Conservation (phyloP, 2,113 vertebrate genomes). For the Colossoma macropomum region DNA sequence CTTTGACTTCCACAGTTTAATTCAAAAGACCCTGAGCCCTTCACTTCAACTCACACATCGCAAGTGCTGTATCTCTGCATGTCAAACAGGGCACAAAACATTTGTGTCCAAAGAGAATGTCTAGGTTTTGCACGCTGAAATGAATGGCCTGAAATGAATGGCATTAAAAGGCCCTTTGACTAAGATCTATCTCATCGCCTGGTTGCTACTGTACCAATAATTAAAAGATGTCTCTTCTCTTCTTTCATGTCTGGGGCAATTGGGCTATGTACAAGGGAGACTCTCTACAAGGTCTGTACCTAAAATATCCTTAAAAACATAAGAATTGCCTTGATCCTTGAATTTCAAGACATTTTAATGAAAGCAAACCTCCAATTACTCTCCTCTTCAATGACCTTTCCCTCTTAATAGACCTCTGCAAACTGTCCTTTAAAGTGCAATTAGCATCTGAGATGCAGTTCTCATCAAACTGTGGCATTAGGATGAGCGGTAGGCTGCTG, state of each 20-base stretch:
- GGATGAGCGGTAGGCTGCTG: not conserved
- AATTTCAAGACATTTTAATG: conserved; percentile 44
- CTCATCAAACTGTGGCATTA: conserved; percentile 41
- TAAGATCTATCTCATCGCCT: too few relatives aligned
- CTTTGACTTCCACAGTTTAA: not conserved
- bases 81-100: not conserved
- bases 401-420: conserved; percentile 19
- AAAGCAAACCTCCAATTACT: conserved; percentile 48
- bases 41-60: not conserved
- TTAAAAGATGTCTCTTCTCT: too few relatives aligned
- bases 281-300: not conserved
- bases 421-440: conserved; percentile 54
- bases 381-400: not conserved
- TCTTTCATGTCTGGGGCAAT: conserved; percentile 45
- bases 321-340: conserved; percentile 34
- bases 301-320: too few relatives aligned
- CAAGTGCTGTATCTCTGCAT: not conserved
- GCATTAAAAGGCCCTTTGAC: not conserved
- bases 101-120: conserved; percentile 8
- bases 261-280: not conserved
- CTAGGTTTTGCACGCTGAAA: not conserved
- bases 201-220: too few relatives aligned
- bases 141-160: not conserved
- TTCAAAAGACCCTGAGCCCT: not conserved
- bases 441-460: conserved; percentile 48